A percentile compares a stretch with the other conserved stretches of the same genome.
phyloP scores from a whole-genome alignment of 2,888 invertebrate genomes.

The Ligdia adustata region DNA sequence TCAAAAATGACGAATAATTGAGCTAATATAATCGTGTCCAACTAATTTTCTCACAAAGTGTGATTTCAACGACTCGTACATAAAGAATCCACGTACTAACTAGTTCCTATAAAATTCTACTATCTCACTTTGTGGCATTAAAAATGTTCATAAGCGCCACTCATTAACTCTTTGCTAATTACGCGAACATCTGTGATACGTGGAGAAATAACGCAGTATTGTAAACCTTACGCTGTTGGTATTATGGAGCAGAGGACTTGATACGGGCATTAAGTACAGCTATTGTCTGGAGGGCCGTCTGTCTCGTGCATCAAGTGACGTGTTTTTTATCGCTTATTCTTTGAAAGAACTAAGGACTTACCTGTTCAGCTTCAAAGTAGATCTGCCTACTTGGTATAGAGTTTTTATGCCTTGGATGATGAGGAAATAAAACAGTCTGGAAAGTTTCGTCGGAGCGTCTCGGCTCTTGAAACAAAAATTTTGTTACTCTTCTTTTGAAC shows the following conservation, averaged over 20 bases:
- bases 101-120: too few relatives aligned
- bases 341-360: constrained; percentile 38
- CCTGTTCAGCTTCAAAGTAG: constrained; percentile 16
- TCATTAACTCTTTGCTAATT: constrained; percentile 55
- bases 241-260: constrained; percentile 41
- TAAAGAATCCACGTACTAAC: too few relatives aligned
- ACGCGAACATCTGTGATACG: constrained; percentile 50
- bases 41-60: too few relatives aligned
- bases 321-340: constrained; percentile 71
- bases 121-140: constrained; percentile 27
- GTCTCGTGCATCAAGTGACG: constrained; percentile 70
- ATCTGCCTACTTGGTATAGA: constrained; percentile 22
- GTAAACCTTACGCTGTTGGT: constrained; percentile 19
- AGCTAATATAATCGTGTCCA: too few relatives aligned
- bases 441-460: constrained; percentile 5
- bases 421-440: constrained; percentile 4
- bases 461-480: neutral
- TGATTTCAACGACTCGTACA: too few relatives aligned
- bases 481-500: neutral
- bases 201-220: constrained; percentile 6
- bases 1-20: too few relatives aligned
- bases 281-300: constrained; percentile 76
- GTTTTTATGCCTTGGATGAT: constrained; percentile 13
- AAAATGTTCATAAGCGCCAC: constrained; percentile 38
- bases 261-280: constrained; percentile 70